phyloP scores from a whole-genome alignment of 2,888 invertebrate species.

The Dermolepida albohirtum region DNA sequence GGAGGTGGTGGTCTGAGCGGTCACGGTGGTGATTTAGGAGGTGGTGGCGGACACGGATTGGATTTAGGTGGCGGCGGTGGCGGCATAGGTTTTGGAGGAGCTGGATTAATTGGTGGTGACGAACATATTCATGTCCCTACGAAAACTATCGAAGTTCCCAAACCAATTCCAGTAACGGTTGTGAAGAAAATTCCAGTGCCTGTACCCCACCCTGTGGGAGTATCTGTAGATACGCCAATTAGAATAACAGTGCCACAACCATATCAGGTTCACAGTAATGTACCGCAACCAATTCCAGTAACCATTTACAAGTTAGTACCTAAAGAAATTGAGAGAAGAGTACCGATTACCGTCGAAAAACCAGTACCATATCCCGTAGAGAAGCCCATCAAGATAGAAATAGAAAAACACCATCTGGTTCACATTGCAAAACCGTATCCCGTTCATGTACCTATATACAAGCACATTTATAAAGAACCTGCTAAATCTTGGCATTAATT shows the following conservation, averaged over 20 bases:
- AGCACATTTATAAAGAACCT: conserved; percentile 71
- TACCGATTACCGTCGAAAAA: conserved; percentile 80
- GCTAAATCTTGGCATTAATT: conserved; percentile 38
- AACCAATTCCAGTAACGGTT: conserved; percentile 77
- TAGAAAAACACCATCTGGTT: conserved; percentile 79
- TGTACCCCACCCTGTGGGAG: conserved; percentile 78
- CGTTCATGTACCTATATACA: conserved; percentile 80
- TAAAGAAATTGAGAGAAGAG: conserved; percentile 78
- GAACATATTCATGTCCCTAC: conserved; percentile 68
- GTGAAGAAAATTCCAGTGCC: conserved; percentile 80
- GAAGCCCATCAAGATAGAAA: conserved; percentile 81
- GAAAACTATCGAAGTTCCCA: conserved; percentile 76
- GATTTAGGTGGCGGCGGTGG: conserved; percentile 17
- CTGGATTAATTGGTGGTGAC: conserved; percentile 55
- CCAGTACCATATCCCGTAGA: conserved; percentile 78
- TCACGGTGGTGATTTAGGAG: conserved; percentile 40
- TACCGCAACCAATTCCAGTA: conserved; percentile 79
- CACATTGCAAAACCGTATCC: conserved; percentile 76
- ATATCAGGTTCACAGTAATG: conserved; percentile 77
- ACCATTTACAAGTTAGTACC: conserved; percentile 80
- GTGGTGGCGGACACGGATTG: conserved; percentile 44
- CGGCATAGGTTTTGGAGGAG: conserved; percentile 38
- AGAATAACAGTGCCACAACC: conserved; percentile 81
- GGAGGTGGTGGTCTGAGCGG: conserved; percentile 47
- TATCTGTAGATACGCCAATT: conserved; percentile 77